Base-by-base conservation (phyloP, 2,113 vertebrate genomes). In the Peucedramus taeniatus region DNA sequence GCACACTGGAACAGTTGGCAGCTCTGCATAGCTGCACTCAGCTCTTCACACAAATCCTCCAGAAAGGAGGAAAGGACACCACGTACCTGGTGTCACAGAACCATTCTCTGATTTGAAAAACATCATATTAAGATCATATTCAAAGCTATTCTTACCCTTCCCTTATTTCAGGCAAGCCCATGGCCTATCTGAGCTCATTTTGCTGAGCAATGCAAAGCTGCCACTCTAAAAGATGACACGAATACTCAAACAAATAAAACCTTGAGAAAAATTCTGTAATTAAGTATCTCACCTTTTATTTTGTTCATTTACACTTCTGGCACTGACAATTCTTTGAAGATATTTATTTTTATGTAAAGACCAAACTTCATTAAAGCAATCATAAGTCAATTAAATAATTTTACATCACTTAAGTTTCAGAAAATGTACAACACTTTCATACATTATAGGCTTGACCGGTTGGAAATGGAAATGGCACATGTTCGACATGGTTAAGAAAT, bases 371-470 rank as follows among this genome's bases (percentile, higher is more conserved):
- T 89, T 96, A 98, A 98, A 98, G 97, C 95, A 94, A 94, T 95
- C 86, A 94, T 96, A 98, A 97, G 92, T 98, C 95, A 97, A 92
- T 95, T 88, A 96, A 96, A 96, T 97, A 98, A 97, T 93, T 97
- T 93, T 97, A 97, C 95, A 97, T 97, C 97, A 97, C 97, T 96
- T 94, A 93, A 95, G 92, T 93, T 96, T 96, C 97, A 96, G 97
- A 97, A 97, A 98, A 98, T 98, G 89, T 97, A 98, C 97, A 98
- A 89, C 97, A 97, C 96, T 97, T 97, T 95, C 97, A 97, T 97
- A 98, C 79, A 89, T 95, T 93, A 97, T 96, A 98, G 95, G 95
- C 93, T 96, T 96, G 90, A 92, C 96, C 53, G 93, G 96, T 82
- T 96, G 96, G 91, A 82, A 94, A 97, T 96, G 86, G 90, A 97